A percentile compares a stretch with the other conserved stretches of the same genome.
Conservation (phyloP, 2,113 vertebrate species). For the Coptodon rendalli region DNA sequence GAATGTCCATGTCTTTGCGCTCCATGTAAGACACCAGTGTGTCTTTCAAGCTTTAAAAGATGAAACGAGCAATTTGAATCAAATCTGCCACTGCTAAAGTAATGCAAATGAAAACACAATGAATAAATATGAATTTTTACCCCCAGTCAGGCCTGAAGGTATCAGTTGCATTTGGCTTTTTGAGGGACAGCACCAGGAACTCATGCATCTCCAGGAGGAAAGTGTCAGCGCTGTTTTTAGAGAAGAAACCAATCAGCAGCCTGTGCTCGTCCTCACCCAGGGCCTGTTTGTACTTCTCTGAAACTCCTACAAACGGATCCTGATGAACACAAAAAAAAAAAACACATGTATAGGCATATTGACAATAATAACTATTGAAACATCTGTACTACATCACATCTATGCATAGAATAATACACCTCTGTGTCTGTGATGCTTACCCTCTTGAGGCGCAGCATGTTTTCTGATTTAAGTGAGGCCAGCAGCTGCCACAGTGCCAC, state of each 20-base stretch:
- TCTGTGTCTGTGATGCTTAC: slow-evolving; percentile 56
- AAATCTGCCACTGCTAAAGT: not conserved
- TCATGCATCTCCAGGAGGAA: slow-evolving; percentile 91
- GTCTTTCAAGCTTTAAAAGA: slow-evolving; percentile 76
- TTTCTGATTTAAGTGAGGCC: slow-evolving; percentile 83
- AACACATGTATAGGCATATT: not conserved
- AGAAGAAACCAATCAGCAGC: slow-evolving; percentile 77
- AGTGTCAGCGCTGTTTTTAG: slow-evolving; percentile 71
- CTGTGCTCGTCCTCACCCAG: slow-evolving; percentile 57
- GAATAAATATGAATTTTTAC: slow-evolving; percentile 54
- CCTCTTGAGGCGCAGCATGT: slow-evolving; percentile 79
- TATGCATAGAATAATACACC: not conserved
- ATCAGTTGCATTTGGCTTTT: slow-evolving; percentile 38
- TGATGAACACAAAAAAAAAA: slow-evolving; percentile 36
- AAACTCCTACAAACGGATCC: slow-evolving; percentile 85
- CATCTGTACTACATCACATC: not conserved
- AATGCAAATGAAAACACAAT: not conserved
- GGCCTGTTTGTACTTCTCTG: slow-evolving; percentile 62
- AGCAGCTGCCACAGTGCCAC: slow-evolving; percentile 89
- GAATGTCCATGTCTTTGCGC: slow-evolving; percentile 68
- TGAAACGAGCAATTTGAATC: not conserved
- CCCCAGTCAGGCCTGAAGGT: slow-evolving; percentile 77
- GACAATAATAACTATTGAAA: not conserved
- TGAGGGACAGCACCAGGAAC: slow-evolving; percentile 81
- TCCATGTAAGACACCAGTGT: slow-evolving; percentile 76